Evolutionary conservation across 2,797 vertebrate species (phyloP).

Genomic region (Benthosema pterotum): DNA sequence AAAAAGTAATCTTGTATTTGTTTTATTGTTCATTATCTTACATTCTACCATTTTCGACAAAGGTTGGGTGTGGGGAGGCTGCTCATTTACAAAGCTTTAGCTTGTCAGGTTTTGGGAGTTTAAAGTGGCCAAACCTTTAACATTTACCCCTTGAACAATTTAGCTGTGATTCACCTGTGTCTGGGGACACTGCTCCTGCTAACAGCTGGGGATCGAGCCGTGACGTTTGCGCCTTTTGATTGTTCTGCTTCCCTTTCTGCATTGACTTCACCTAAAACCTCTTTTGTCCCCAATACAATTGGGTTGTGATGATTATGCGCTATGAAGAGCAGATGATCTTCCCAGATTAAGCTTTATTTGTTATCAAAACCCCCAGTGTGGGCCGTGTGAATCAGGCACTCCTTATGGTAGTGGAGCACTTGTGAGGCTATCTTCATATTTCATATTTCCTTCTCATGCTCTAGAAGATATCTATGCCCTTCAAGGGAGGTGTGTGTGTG

Average conservation of each 20-base stretch:
- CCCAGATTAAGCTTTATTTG: constrained; percentile 15
- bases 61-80: background rate
- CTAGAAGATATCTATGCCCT: no score
- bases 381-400: background rate
- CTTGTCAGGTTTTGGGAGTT: no score
- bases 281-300: constrained; percentile 23
- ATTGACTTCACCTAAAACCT: background rate
- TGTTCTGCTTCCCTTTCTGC: constrained; percentile 7
- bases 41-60: background rate
- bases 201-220: constrained; percentile 12
- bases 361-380: background rate
- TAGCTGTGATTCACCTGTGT: constrained; percentile 1
- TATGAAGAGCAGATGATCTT: background rate
- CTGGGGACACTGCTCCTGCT: background rate
- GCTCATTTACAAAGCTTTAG: no score
- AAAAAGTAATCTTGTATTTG: no score
- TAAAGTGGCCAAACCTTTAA: background rate
- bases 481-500: no score
- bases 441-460: no score
- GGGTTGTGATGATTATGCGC: constrained; percentile 4
- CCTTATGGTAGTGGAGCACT: background rate
- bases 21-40: background rate
- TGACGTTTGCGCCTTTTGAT: background rate
- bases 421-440: background rate
- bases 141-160: background rate